A percentile compares a stretch with the other conserved stretches of the same genome.
Evolutionary conservation across 2,113 vertebrate species (phyloP).

Genomic region (Pteropus alecto): DNA sequence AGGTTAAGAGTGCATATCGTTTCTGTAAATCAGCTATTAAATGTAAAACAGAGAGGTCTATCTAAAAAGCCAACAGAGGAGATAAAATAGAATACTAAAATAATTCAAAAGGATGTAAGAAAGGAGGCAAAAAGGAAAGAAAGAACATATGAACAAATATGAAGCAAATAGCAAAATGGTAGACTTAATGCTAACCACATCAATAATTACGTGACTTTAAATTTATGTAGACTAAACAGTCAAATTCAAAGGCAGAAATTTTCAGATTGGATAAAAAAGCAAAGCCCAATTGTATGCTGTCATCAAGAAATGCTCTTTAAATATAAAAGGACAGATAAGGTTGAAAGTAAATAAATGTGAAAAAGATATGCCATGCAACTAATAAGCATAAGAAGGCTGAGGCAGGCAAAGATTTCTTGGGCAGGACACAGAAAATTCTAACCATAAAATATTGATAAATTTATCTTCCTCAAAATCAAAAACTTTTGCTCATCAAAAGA

Average conservation of each 20-base stretch:
- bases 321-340: neutral
- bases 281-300: neutral
- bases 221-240: neutral
- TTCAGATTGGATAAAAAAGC: neutral
- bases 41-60: neutral
- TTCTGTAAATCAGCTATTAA: neutral
- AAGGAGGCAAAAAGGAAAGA: neutral
- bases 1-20: neutral
- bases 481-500: neutral
- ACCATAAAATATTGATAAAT: neutral
- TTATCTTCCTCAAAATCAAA: neutral
- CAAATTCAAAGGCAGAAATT: neutral
- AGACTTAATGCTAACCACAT: neutral
- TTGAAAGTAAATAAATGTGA: neutral
- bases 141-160: neutral
- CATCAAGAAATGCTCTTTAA: constrained; percentile 16
- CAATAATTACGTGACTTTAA: neutral
- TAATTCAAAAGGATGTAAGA: neutral
- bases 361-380: neutral
- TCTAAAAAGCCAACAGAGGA: neutral
- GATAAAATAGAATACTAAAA: neutral
- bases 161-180: neutral
- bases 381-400: neutral
- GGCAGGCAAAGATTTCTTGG: neutral
- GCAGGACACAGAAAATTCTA: neutral